A percentile compares a stretch with the other conserved stretches of the same genome.
phyloP scores from a whole-genome alignment of 2,797 vertebrate genomes.

The Dryobates pubescens region DNA sequence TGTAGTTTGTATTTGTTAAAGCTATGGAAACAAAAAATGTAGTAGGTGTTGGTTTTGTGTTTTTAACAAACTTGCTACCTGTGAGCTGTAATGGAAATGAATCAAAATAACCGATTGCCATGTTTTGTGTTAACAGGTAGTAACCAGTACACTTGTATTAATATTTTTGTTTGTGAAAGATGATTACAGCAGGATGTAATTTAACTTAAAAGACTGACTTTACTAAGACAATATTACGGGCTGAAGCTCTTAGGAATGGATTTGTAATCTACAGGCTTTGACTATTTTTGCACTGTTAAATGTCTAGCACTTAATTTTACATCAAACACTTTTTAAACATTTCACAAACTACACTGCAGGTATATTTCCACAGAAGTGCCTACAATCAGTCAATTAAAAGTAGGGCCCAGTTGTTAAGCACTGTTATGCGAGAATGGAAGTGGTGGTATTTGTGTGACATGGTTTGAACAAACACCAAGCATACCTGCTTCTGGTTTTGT shows the following conservation, averaged over 20 bases:
- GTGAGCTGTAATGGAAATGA: too few relatives aligned
- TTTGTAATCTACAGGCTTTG: conserved; percentile 69
- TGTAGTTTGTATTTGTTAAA: conserved; percentile 10
- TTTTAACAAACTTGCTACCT: conserved; percentile 45
- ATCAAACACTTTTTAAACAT: conserved; percentile 76
- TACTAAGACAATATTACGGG: conserved; percentile 75
- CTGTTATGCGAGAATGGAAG: background rate
- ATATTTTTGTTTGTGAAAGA: conserved; percentile 64
- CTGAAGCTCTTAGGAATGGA: conserved; percentile 71
- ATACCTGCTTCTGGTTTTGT: background rate
- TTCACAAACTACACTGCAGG: conserved; percentile 76
- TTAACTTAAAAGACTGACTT: conserved; percentile 62
- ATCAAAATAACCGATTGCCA: background rate
- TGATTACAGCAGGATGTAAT: conserved; percentile 71
- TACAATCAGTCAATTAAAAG: conserved; percentile 67
- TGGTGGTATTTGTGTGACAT: background rate
- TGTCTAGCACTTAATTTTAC: conserved; percentile 78
- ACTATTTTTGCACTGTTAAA: conserved; percentile 75
- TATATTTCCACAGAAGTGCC: conserved; percentile 64
- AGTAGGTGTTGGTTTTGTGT: background rate
- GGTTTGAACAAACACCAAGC: background rate
- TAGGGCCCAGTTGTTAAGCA: conserved; percentile 57
- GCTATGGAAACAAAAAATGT: conserved; percentile 30
- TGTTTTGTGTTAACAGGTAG: conserved; percentile 67
- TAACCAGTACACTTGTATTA: conserved; percentile 65